Conservation (phyloP, 2,113 vertebrate species). For the Micromys minutus region DNA sequence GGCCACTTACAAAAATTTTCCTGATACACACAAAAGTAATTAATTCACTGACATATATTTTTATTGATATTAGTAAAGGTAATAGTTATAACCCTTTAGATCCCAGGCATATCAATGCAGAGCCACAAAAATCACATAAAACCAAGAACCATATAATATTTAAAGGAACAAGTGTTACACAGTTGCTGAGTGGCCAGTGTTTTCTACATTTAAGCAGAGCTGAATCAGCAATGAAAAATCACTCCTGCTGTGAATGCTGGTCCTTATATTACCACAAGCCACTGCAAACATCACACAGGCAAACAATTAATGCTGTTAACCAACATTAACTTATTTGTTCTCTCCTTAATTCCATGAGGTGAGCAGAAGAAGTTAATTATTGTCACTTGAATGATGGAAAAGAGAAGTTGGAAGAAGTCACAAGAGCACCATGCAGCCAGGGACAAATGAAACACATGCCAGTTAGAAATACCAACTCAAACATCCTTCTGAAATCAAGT, state of each 20-base stretch:
- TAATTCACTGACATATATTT: background rate
- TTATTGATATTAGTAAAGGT: background rate
- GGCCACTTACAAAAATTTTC: background rate
- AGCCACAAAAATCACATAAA: background rate
- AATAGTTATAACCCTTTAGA: background rate
- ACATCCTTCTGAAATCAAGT: background rate
- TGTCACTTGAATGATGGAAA: background rate
- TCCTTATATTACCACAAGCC: background rate
- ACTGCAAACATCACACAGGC: background rate
- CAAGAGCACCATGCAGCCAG: background rate
- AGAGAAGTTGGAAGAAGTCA: background rate
- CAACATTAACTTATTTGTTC: background rate
- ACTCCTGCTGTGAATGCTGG: accelerated
- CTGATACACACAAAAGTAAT: background rate
- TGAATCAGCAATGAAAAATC: background rate
- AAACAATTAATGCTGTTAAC: background rate
- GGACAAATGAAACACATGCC: background rate
- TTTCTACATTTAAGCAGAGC: background rate
- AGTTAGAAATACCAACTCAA: background rate
- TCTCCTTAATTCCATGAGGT: background rate
- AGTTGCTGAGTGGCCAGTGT: background rate
- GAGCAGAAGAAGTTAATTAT: background rate
- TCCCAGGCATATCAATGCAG: background rate
- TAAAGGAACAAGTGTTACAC: background rate
- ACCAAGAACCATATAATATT: background rate